phyloP scores from a whole-genome alignment of 1,140 invertebrate genomes.

The Ylistrum balloti region DNA sequence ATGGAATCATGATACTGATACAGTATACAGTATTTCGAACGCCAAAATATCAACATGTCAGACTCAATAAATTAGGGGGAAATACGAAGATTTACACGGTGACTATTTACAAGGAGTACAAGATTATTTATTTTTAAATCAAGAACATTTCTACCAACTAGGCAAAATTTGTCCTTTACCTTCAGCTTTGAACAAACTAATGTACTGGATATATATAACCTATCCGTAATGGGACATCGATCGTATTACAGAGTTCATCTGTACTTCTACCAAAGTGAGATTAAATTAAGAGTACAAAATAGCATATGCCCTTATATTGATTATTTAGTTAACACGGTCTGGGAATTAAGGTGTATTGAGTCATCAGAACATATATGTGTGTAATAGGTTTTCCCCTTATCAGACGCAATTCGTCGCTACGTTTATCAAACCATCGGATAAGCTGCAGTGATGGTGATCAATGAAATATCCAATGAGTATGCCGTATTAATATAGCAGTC shows the following conservation, averaged over 20 bases:
- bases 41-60: too few species aligned
- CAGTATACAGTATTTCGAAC: too few species aligned
- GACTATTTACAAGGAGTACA: too few species aligned
- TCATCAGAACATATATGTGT: background rate
- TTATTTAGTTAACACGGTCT: constrained; percentile 15
- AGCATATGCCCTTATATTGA: background rate
- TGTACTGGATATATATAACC: background rate
- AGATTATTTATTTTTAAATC: too few species aligned
- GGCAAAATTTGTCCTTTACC: too few species aligned
- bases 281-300: constrained; percentile 40
- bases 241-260: background rate
- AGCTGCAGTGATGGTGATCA: background rate
- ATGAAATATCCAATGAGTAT: background rate
- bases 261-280: constrained; percentile 4
- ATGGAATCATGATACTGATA: too few species aligned
- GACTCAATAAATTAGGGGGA: too few species aligned
- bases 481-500: background rate
- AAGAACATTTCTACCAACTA: too few species aligned
- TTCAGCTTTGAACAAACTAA: too few species aligned
- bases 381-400: constrained; percentile 19
- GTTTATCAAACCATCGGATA: constrained; percentile 31
- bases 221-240: background rate
- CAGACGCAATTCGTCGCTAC: background rate
- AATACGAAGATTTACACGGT: too few species aligned
- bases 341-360: background rate